A percentile compares a stretch with the other conserved stretches of the same genome.
Evolutionary conservation across 2,113 vertebrate genomes (phyloP).

Genomic region (Cervus canadensis): DNA sequence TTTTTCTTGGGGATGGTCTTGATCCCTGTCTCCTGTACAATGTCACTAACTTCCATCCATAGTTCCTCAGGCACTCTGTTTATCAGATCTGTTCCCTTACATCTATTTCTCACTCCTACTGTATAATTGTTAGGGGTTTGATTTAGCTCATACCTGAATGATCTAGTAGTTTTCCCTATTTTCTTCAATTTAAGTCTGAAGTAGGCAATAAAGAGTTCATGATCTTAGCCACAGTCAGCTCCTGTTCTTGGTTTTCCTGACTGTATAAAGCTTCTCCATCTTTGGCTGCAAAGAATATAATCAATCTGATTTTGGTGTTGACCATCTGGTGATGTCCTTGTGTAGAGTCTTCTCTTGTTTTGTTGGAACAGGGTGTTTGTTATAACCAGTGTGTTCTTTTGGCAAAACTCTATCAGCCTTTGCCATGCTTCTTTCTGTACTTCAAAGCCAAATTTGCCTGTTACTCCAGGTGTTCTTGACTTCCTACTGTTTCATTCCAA

Average conservation of each 20-base stretch:
- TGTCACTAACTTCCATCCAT: not conserved
- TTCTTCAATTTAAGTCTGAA: not conserved
- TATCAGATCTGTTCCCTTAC: not conserved
- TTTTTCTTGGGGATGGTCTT: not conserved
- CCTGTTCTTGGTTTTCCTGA: not conserved
- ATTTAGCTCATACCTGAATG: not conserved
- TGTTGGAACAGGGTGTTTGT: not conserved
- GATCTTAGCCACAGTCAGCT: not conserved
- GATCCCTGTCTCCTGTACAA: not conserved
- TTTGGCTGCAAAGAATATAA: not conserved
- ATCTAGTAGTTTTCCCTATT: not conserved
- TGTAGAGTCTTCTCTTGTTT: not conserved
- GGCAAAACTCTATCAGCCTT: not conserved
- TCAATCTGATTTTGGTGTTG: rapidly evolving
- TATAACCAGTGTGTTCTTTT: not conserved
- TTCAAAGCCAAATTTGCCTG: not conserved
- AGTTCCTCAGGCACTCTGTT: not conserved
- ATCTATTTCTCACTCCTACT: not conserved
- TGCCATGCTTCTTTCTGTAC: not conserved
- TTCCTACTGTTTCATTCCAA: not conserved
- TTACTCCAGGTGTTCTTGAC: not conserved
- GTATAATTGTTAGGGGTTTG: not conserved
- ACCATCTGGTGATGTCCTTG: not conserved
- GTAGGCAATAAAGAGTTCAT: not conserved
- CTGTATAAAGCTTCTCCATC: not conserved